A percentile compares a stretch with the other conserved stretches of the same genome.
Evolutionary conservation across 92 coral and sea anemone genomes (phyloP).

Genomic region (Diadumene lineata): DNA sequence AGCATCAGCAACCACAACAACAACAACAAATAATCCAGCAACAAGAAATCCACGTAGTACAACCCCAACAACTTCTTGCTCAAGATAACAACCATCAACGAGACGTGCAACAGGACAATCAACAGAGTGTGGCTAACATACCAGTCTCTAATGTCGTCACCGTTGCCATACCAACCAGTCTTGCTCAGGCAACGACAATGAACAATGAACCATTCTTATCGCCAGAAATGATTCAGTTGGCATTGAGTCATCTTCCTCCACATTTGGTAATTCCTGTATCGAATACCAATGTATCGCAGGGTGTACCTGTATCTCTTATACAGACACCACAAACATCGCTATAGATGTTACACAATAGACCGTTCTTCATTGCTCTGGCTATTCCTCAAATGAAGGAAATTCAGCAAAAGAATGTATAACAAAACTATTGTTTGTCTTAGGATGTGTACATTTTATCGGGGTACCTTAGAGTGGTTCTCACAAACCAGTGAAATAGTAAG

Average conservation of each 20-base stretch:
- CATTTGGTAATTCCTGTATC: constrained; percentile 32
- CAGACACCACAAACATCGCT: constrained; percentile 52
- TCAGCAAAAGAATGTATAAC: no score
- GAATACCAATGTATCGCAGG: constrained; percentile 56
- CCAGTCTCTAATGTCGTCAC: constrained; percentile 57
- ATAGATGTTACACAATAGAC: no score
- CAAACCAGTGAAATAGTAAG: no score
- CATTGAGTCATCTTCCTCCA: constrained; percentile 19
- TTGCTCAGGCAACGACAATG: constrained; percentile 69
- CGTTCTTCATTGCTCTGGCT: no score
- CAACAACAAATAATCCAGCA: constrained; percentile 36
- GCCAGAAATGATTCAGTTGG: constrained; percentile 73
- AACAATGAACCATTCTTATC: constrained; percentile 66
- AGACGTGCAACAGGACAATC: constrained; percentile 26
- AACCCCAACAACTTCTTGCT: constrained; percentile 46
- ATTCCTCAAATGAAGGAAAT: no score
- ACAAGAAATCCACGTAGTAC: constrained; percentile 50
- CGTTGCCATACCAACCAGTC: constrained; percentile 51
- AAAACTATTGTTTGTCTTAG: no score
- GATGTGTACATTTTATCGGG: no score
- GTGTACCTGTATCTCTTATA: constrained; percentile 77
- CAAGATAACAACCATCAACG: constrained; percentile 34
- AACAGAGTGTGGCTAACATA: constrained; percentile 40
- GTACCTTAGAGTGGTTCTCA: no score
- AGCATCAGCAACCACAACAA: constrained; percentile 16